These are phyloP conservation scores for Grammomys dolichurus DNA, from an alignment of 2,113 vertebrate genomes.

Conservation along the genomic window DNA sequence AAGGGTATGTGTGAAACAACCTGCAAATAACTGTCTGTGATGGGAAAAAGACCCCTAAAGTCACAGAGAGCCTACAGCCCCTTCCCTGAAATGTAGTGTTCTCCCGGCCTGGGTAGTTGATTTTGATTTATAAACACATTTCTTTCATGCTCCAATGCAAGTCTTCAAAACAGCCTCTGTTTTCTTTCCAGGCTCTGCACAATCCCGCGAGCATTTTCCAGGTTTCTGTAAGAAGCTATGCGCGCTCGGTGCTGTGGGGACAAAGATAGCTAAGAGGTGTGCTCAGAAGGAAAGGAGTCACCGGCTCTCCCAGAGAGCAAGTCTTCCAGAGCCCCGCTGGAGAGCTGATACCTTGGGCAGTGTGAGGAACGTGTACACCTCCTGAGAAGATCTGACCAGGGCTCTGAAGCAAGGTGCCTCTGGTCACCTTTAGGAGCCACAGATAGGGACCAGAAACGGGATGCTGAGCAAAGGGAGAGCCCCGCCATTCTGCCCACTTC, in stretches of 20 bases:
- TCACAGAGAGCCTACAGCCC: not conserved
- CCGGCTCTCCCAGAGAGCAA: not conserved
- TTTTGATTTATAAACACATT: constrained; percentile 56
- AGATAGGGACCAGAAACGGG: not conserved
- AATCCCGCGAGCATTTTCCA: not conserved
- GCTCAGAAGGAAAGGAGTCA: not conserved
- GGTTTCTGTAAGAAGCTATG: not conserved
- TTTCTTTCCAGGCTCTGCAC: constrained; percentile 38
- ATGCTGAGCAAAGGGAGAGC: not conserved
- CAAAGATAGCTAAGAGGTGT: not conserved
- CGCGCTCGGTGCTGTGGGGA: not conserved
- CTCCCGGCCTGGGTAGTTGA: not conserved
- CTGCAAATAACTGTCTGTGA: not conserved
- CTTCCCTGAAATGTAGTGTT: not conserved
- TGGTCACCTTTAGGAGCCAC: not conserved
- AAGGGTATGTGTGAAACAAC: not conserved
- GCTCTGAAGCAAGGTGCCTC: not conserved
- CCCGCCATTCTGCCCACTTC: not conserved
- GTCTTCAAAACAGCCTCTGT: constrained; percentile 3
- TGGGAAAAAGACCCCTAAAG: not conserved
- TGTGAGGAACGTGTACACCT: not conserved
- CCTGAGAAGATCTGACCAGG: not conserved
- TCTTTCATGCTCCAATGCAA: constrained; percentile 28
- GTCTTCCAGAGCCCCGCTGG: not conserved
- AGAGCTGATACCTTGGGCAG: not conserved